Percentiles rank a stretch among this genome's conserved stretches.
phyloP scores from a whole-genome alignment of 1,140 invertebrate genomes.

The Nephotettix cincticeps region DNA sequence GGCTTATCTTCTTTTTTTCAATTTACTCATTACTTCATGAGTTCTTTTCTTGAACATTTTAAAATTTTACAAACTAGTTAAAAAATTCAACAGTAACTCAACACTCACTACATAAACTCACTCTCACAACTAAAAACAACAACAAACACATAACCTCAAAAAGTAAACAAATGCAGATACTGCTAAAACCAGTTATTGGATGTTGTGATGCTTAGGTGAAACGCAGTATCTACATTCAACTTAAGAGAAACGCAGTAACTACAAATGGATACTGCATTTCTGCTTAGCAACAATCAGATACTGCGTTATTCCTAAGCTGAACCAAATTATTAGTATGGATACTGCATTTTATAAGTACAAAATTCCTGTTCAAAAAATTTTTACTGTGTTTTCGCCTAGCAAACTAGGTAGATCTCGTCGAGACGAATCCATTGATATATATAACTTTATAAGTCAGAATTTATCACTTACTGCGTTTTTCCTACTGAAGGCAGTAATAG shows the following conservation, averaged over 20 bases:
- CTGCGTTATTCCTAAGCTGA: not conserved
- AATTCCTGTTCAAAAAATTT: not conserved
- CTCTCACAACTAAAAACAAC: not conserved
- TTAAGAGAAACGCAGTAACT: not conserved
- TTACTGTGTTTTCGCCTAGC: too few species aligned
- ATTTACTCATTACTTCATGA: not conserved
- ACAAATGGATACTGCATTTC: not conserved
- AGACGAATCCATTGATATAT: too few species aligned
- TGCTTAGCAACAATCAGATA: not conserved
- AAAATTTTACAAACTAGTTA: too few species aligned
- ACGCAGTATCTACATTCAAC: constrained; percentile 5
- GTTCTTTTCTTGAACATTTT: constrained; percentile 9
- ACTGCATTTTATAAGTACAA: not conserved
- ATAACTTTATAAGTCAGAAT: too few species aligned
- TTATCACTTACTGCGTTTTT: too few species aligned
- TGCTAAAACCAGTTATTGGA: not conserved
- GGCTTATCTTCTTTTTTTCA: not conserved
- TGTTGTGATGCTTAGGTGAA: not conserved
- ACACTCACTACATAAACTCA: not conserved
- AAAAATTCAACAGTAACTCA: not conserved
- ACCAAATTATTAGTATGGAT: not conserved
- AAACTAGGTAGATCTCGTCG: too few species aligned
- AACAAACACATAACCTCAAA: not conserved
- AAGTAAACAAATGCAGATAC: not conserved
- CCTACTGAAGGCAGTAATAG: too few species aligned